Base-by-base conservation (phyloP, 1,140 invertebrate genomes). In the Drosophila repleta region DNA sequence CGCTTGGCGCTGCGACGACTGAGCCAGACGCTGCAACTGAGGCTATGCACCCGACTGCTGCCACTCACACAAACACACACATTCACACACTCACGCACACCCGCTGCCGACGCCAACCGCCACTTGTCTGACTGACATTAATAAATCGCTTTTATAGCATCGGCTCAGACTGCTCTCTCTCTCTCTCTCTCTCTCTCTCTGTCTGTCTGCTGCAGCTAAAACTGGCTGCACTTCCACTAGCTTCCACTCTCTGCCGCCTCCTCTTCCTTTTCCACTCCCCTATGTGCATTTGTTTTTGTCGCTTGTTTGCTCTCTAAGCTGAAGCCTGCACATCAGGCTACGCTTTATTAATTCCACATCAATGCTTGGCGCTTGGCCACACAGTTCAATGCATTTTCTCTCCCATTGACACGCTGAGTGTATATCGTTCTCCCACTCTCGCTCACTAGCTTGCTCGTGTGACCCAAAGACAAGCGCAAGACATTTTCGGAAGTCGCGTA, bases 51-150 rank as follows among this genome's bases (percentile, higher is more conserved):
- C 29, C 55, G 29, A 56, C 66, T 26, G 52, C 55, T 60, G 41
- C 53, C 52, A 60, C n/a, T 15, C 37, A 43, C 24, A 52, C 24
- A 63, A 13, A 32, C 37, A 41, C 29, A 32, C 24, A 26, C 43
- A 35, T 20, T 26, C 21, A 26, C 53, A 17, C 1, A 56, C 4
- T 6, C 4, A 24, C 69, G 53, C 24, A 24, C 69, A 60, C 24
- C 62, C 74, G 49, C 60, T 63, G 46, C 74, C 57, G 64, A 84
- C 76, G 72, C 79, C 83, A 78, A 62, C 74, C 74, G 75, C 70
- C 83, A 88, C 83, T 87, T 87, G 79, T 85, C 82, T 82, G 82
- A 78, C 83, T 88, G 83, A 87, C 83, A 83, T 87, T 88, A 87
- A 87, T 88, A 87, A 87, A 87, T 87, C 83, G 83, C 78, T 79